Conservation (phyloP, 2,888 invertebrate species). For the Nasonia oneida region DNA sequence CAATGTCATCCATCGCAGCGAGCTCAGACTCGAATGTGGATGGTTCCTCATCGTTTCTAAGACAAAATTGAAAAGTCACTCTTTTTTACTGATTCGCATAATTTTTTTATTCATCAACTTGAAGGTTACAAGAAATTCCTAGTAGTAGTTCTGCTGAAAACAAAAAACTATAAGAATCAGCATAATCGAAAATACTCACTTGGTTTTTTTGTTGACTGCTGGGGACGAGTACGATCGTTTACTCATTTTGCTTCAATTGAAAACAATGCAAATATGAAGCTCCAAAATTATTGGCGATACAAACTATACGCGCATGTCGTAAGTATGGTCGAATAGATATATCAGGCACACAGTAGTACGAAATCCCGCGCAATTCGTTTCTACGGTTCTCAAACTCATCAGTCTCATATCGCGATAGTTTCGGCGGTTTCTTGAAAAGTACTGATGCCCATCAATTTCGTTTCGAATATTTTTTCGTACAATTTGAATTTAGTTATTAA, state of each 20-base stretch:
- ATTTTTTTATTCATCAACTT: background rate
- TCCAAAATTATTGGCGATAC: background rate
- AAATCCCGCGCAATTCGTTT: constrained; percentile 49
- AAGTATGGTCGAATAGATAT: too few relatives aligned
- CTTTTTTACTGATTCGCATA: background rate
- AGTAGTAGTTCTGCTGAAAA: background rate
- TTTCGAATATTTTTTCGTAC: background rate
- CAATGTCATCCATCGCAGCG: constrained; percentile 82
- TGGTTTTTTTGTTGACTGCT: constrained; percentile 39
- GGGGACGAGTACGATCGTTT: constrained; percentile 50
- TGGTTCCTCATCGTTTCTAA: constrained; percentile 81
- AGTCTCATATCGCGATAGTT: too few relatives aligned
- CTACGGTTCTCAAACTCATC: constrained; percentile 8
- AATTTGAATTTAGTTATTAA: too few relatives aligned
- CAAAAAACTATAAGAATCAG: background rate
- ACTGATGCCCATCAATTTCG: background rate
- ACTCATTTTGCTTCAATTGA: constrained; percentile 38
- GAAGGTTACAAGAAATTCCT: constrained; percentile 44
- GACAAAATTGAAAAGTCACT: constrained; percentile 7
- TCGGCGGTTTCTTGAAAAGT: constrained; percentile 12
- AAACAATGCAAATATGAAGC: constrained; percentile 4
- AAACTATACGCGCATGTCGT: too few relatives aligned
- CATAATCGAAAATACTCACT: constrained; percentile 34
- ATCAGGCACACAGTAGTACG: background rate
- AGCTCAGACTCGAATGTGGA: constrained; percentile 86